These are phyloP conservation scores for Pomacea canaliculata DNA, from an alignment of 2,888 invertebrate genomes.

Conservation along the genomic window DNA sequence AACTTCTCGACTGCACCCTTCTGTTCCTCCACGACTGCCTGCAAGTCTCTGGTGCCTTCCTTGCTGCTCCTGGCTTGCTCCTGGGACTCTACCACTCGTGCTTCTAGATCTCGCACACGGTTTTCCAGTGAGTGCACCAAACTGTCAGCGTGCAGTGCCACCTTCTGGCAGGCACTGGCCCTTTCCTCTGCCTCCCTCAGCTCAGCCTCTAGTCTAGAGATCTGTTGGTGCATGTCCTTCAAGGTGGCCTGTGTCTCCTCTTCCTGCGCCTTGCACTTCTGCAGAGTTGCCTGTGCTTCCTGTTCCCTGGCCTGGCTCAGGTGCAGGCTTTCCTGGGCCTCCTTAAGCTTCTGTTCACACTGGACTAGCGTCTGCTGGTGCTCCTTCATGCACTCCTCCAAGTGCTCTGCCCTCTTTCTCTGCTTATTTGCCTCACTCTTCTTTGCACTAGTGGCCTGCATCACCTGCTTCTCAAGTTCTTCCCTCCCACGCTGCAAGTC, in stretches of 20 bases:
- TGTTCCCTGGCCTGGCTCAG: not conserved
- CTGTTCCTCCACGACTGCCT: not conserved
- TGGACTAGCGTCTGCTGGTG: constrained; percentile 14
- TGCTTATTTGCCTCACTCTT: not conserved
- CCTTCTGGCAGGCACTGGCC: constrained; percentile 7
- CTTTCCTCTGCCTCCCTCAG: constrained; percentile 12
- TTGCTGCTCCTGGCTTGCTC: constrained; percentile 5
- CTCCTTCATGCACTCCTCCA: constrained; percentile 23
- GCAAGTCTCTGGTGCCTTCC: not conserved
- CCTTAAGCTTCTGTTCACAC: constrained; percentile 7
- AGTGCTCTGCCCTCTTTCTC: constrained; percentile 15
- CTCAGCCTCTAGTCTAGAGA: constrained; percentile 7
- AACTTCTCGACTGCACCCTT: constrained; percentile 7
- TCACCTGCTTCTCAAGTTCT: constrained; percentile 3
- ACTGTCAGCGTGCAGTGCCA: constrained; percentile 18
- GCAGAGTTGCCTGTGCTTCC: constrained; percentile 1
- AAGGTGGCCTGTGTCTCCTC: not conserved
- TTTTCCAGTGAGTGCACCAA: constrained; percentile 16
- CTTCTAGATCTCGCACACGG: constrained; percentile 13
- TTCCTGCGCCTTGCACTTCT: not conserved
- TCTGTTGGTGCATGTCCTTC: not conserved
- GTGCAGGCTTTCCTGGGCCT: constrained; percentile 8
- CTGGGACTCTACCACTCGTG: constrained; percentile 7
- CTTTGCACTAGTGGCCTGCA: not conserved
- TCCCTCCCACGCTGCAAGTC: constrained; percentile 19